Evolutionary conservation across 2,113 vertebrate species (phyloP), one percentile per base, ranked within the genome.

Genomic region (Aspidoscelis tigris): DNA sequence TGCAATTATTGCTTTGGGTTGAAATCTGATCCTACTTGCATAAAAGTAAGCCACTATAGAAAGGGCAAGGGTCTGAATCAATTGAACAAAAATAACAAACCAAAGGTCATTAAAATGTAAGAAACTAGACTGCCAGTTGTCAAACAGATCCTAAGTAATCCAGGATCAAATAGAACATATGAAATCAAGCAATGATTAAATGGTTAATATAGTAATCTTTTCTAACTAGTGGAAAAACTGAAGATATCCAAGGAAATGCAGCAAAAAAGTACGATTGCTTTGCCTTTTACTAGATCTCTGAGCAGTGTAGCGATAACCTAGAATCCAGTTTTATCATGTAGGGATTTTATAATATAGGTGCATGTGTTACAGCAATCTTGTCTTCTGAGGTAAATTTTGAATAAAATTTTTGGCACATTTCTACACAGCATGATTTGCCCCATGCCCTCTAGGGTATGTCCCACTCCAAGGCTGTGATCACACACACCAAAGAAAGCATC

Each of bases 71-170:
- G 41, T 24, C 8, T 44, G 10, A 47, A 47, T 44, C 71, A 73
- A 16, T 18, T 61, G 58, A 61, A 61, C 58, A 70, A 39, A 39
- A 21, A 33, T 16, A 33, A 41, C 69, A n/a, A 68, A 24, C 26
- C 66, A 21, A 71, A 41, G 8, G 43, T 2, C 69, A 3, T 44
- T 44, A 73, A 10, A 21, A 44, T 71, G 43, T 73, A 73, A 9
- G 43, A 21, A 12, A 73, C 44, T 73, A 39, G 41, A 71, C 69
- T 7, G 39, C 20, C 9, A 47, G 55, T 0, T 71, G 70, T 26
- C 74, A 79, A 75, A 87, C 76, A 4, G 7, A 47, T 26, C 9
- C 71, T 76, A 61, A 24, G 73, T 73, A 88, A 85, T 70, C 0
- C 3, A 44, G 65, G 74, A 80, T 73, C 66, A 84, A 76, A 41